Base-by-base conservation (phyloP, 2,888 invertebrate genomes). In the Eurytoma adleriae region DNA sequence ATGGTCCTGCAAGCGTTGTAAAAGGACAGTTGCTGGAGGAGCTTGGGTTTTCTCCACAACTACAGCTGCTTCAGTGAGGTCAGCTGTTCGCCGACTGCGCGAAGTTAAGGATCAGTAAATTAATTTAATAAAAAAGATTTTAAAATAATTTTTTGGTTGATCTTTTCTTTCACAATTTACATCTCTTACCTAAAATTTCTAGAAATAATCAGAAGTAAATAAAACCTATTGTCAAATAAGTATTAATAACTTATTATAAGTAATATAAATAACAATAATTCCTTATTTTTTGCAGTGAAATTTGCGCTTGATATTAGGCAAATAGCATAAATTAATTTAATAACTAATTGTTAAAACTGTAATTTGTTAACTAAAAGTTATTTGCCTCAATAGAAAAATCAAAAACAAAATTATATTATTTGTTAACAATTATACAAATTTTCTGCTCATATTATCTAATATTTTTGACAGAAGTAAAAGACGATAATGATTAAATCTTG, bases 1-100 rank as follows among this genome's bases (percentile, higher is more conserved):
- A 91, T 99, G 99, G 99, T 94, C 96, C 57, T 99, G 99, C 94
- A 96, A 97, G 92, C 94, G 98, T 79, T 99, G 99, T 92, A 97
- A 97, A 91, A 96, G 99, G 90, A 96, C 96, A 70, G 99, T 99
- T 82, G 99, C 96, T 85, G 99, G 99, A 87, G 99, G 99, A 86
- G 99, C 99, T 24, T 99, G 98, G 96, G 98, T 98, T 59, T 99
- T 99, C 93, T 96, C 98, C 56, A 99, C 99, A 83, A 98, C 98
- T 30, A 98, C 99, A 79, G 99, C 99, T 75, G 98, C 98, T 75
- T 98, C 99, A 83, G 98, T 99, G 86, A 94, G 99, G 90, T 98
- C 98, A 84, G 98, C 99, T 84, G 98, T 99, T 85, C 94, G 99
- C 91, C 96, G 99, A 92, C 95, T 99, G 89, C 95, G 98, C 90